A percentile compares a stretch with the other conserved stretches of the same genome.
Conservation (phyloP, 2,113 vertebrate genomes). For the Nerophis lumbriciformis region DNA sequence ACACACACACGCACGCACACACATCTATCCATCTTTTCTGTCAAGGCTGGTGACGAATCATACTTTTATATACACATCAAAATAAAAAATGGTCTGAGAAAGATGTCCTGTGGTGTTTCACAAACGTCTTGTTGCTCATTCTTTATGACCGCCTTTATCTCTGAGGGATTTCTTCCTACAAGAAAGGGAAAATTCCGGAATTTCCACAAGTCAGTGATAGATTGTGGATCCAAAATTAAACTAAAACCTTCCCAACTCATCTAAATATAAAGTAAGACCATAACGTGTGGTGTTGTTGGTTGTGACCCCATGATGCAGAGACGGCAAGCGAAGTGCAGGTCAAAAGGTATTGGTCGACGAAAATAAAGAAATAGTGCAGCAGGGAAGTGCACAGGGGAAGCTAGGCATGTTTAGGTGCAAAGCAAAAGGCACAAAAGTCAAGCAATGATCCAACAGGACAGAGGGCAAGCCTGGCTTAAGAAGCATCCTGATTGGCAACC, state of each 20-base stretch:
- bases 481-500: too few relatives aligned
- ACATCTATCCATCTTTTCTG: constrained; percentile 1
- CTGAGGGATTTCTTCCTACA: background rate
- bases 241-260: background rate
- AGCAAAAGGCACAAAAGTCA: too few relatives aligned
- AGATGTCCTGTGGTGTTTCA: background rate
- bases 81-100: background rate
- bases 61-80: background rate
- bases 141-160: background rate
- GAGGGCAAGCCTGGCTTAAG: too few relatives aligned
- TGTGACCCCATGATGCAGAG: too few relatives aligned
- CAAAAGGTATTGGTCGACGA: background rate
- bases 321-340: too few relatives aligned
- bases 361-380: background rate
- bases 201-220: background rate
- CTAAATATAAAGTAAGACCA: background rate
- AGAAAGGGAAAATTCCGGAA: background rate
- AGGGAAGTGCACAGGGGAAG: too few relatives aligned
- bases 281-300: too few relatives aligned
- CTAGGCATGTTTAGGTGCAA: too few relatives aligned
- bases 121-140: background rate
- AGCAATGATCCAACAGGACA: too few relatives aligned
- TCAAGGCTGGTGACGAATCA: background rate
- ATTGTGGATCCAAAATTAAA: constrained; percentile 4
- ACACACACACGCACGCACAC: background rate